Evolutionary conservation across 1,140 invertebrate genomes (phyloP).

Genomic region (Hylaeus volcanicus): DNA sequence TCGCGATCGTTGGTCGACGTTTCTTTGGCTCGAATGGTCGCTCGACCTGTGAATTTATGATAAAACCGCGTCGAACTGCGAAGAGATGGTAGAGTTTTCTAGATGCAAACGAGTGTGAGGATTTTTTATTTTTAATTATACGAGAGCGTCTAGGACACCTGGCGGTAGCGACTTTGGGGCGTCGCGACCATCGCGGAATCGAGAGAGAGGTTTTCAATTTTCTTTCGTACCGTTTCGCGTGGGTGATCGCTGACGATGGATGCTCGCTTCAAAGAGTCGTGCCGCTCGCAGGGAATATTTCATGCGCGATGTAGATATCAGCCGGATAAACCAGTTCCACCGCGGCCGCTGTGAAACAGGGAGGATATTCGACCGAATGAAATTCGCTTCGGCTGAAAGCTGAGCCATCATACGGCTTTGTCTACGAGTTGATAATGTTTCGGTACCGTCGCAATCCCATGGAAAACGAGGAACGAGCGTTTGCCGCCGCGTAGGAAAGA

Average conservation of each 20-base stretch:
- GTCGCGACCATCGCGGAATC: too few species aligned
- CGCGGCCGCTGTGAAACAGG: not conserved
- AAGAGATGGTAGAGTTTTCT: too few species aligned
- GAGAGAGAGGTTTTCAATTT: not conserved
- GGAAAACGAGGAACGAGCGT: slow-evolving; percentile 28
- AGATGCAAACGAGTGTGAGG: too few species aligned
- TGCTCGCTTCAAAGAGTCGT: not conserved
- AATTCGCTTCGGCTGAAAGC: slow-evolving; percentile 50
- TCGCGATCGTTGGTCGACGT: too few species aligned
- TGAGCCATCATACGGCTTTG: slow-evolving; percentile 58
- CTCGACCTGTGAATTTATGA: too few species aligned
- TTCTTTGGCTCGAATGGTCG: too few species aligned
- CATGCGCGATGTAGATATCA: slow-evolving; percentile 32
- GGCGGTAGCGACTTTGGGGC: too few species aligned
- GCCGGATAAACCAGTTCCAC: slow-evolving; percentile 42
- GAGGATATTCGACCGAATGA: slow-evolving; percentile 44
- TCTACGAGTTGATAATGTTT: slow-evolving; percentile 63
- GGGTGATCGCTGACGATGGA: too few species aligned
- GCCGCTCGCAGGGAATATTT: slow-evolving; percentile 23
- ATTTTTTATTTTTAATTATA: too few species aligned
- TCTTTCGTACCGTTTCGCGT: not conserved
- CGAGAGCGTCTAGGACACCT: too few species aligned
- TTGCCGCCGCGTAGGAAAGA: slow-evolving; percentile 1
- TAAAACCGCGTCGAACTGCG: too few species aligned
- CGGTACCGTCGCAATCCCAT: slow-evolving; percentile 43